Evolutionary conservation across 2,888 invertebrate genomes (phyloP), one percentile per base, ranked within the genome.

Genomic region (Hecatera dysodea): DNA sequence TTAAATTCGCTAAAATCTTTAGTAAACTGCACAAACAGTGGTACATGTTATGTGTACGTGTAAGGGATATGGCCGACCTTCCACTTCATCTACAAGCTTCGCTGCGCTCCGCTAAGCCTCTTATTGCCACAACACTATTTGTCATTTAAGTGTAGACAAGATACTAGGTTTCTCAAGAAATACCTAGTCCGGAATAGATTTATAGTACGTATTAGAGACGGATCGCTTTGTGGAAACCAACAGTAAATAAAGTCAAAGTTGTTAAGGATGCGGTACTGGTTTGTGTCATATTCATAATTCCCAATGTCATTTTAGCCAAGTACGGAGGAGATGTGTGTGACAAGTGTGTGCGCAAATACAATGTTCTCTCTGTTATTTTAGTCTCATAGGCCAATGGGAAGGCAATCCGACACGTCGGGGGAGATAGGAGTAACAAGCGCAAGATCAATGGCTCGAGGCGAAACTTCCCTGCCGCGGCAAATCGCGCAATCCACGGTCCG

Each of bases 121-220:
- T 86, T 87, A 88, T 82, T 84, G 84, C 86, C 80, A 75, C 82
- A 80, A 84, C 86, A 87, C 83, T 86, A 84, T 89, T 86, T 88
- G 83, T 86, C 83, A 86, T 88, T 87, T 86, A 78, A 78, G 79
- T 78, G 79, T 72, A 78, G 69, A 80, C 69, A 57, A 57, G 29
- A 69, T 52, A 60, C 52, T 48, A 11, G 24, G 39, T 64, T 67
- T 59, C 64, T 80, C 33, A 39, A 57, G 39, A 63, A 48, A 60
- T 80, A n/a, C n/a, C n/a, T n/a, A 53, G 24, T 17, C 48, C 57
- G 17, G 55, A 50, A n/a, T 22, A 42, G 19, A 61, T 52, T 52
- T 44, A 42, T 46, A 42, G 39, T 19, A 2, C 7, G 19, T 42
- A 27, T 11, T 39, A 17, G 11, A 24, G 44, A 27, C 42, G 17